Base-by-base conservation (phyloP, 2,797 vertebrate species). In the Microctenopoma steveboyesi region DNA sequence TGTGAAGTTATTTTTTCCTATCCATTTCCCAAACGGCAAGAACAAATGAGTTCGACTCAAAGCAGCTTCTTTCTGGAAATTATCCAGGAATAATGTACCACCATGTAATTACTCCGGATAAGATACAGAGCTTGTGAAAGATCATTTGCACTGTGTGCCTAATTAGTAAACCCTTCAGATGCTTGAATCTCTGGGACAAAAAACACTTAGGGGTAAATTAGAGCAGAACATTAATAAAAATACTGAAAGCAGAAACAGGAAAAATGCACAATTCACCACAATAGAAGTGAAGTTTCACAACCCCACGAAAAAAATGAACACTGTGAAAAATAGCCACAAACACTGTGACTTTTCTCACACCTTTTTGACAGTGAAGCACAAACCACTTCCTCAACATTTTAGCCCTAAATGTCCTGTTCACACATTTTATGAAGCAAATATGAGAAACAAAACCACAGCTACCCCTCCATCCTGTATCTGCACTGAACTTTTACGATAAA, bases 131-230 rank as follows among this genome's bases (percentile, higher is more conserved):
- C 91, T 93, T 86, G 89, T 86, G 90, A 92, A 92, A 94, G 92
- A 94, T 94, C 91, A 94, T 94, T 94, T 95, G 92, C 93, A 93
- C 91, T 89, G 88, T 90, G 90, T 90, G 91, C 92, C 93, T 94
- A 94, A 95, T 95, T 95, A 95, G 93, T 90, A 88, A 93, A 93
- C 86, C 90, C 90, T 93, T 94, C 91, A 92, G 90, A 92, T 92
- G 90, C 86, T 86, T 58, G 76, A 89, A 93, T 93, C 89, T 88
- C 89, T 85, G 76, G 74, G 88, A 92, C 22, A 90, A 91, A 91
- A 88, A 92, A 88, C 88, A 91, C 87, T 92, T 89, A 85, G 76
- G 90, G 90, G 84, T 84, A 89, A 91, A 90, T 86, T 87, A 81
- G 81, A 87, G 87, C 55, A 64, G 85, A 90, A 89, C 81, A 87